These are phyloP conservation scores for Protomyctophum bolini DNA, from an alignment of 2,113 vertebrate species.

Conservation along the genomic window DNA sequence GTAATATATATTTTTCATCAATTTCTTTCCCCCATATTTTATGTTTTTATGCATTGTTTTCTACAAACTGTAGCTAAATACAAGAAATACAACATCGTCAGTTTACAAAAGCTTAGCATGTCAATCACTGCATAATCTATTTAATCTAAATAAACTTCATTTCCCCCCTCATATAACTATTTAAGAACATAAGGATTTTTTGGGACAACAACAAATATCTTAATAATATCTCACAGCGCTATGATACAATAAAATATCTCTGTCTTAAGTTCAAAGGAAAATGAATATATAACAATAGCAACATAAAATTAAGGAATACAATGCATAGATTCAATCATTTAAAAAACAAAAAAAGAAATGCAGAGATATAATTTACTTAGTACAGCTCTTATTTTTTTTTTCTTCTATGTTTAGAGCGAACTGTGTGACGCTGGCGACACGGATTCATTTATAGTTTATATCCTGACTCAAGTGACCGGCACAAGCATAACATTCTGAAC, in stretches of 20 bases:
- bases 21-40: constrained; percentile 64
- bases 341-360: constrained; percentile 76
- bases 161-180: constrained; percentile 81
- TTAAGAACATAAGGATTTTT: constrained; percentile 85
- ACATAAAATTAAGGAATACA: constrained; percentile 86
- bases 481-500: constrained; percentile 66
- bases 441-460: constrained; percentile 64
- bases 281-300: constrained; percentile 67
- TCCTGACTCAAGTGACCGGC: constrained; percentile 77
- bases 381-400: constrained; percentile 60
- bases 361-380: constrained; percentile 85
- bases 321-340: constrained; percentile 92
- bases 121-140: constrained; percentile 85
- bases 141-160: constrained; percentile 88
- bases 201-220: constrained; percentile 82
- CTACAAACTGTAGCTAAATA: constrained; percentile 84
- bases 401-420: constrained; percentile 59
- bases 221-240: constrained; percentile 88
- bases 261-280: constrained; percentile 87
- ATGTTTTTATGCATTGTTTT: constrained; percentile 73
- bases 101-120: constrained; percentile 91
- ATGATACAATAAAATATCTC: constrained; percentile 92
- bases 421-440: constrained; percentile 61
- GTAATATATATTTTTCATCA: constrained; percentile 54
- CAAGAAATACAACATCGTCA: constrained; percentile 83